Base-by-base conservation (phyloP, 2,888 invertebrate genomes). In the Meghimatium bilineatum region DNA sequence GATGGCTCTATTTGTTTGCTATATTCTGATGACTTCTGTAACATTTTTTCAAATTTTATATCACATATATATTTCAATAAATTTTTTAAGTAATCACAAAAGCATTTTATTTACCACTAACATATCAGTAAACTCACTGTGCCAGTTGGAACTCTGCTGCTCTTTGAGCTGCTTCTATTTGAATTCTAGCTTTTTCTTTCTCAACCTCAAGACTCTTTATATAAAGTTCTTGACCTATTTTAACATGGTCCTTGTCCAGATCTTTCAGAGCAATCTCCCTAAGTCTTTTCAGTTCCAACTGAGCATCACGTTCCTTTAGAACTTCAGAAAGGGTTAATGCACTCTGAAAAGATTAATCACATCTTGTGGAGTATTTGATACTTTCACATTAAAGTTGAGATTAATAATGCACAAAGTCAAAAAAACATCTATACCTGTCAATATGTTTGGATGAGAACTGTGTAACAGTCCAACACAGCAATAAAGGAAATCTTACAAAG, bases 271-370 rank as follows among this genome's bases (percentile, higher is more conserved):
- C 92, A 78, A 87, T 85, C 63, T 87, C 90, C 87, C 90, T 91
- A 71, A 93, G 87, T 74, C 89, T 87, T 81, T 93, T 93, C 76
- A 94, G 88, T 85, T 94, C 93, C 12, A 94, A 72, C 87, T 94
- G 94, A 49, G 93, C 93, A 67, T 94, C 93, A 34, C 94, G 89
- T 86, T 94, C 93, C 86, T 93, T 94, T 82, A 94, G 87, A 10
- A 93, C 93, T 86, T 94, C 94, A 8, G 93, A 91, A 80, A 93
- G 87, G 88, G 91, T 87, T 80, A 94, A 87, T 8, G 94, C 94
- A 89, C 93, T 91, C 94, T 94, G 23, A 71, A 72, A 72, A 67
- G 29, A 44, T 38, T 38, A 29, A 79, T 44, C n/a, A 23, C 52
- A 74, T 17, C 5, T 36, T 29, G 23, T 1, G 56, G 1, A 44